Conservation (phyloP, 92 coral and sea anemone species). For the Virgularia gustaviana region DNA sequence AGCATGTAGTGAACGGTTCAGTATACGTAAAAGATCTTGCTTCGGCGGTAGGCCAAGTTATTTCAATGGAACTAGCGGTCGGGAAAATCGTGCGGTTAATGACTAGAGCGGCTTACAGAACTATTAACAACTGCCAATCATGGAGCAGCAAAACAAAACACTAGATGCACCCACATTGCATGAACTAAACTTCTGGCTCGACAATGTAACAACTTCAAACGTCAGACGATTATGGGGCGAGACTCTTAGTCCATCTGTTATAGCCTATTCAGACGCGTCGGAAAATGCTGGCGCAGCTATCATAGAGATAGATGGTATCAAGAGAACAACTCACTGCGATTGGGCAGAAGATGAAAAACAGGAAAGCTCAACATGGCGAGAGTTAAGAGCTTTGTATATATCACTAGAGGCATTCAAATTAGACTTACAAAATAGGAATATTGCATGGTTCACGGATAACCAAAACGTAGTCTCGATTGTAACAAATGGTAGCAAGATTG, state of each 20-base stretch:
- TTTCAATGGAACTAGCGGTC: neutral
- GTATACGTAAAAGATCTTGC: neutral
- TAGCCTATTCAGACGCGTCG: constrained; percentile 46
- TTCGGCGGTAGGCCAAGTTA: neutral
- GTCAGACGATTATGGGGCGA: constrained; percentile 32
- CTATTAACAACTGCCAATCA: neutral
- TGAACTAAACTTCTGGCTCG: constrained; percentile 36
- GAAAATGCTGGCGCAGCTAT: constrained; percentile 26
- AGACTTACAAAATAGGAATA: neutral
- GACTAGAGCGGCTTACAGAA: constrained; percentile 32
- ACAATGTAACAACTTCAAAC: constrained; percentile 23
- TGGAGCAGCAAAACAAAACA: neutral
- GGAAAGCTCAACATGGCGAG: constrained; percentile 4
- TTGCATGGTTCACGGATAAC: constrained; percentile 45
- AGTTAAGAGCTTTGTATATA: neutral
- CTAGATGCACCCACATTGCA: neutral
- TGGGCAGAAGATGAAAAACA: constrained; percentile 16
- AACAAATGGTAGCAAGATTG: constrained; percentile 27
- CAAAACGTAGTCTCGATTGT: constrained; percentile 32
- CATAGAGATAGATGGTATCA: neutral
- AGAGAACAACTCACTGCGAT: constrained; percentile 17
- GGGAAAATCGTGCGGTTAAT: constrained; percentile 37
- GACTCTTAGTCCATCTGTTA: constrained; percentile 5
- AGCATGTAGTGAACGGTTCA: neutral
- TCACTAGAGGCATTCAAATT: constrained; percentile 11